Evolutionary conservation across 2,888 invertebrate genomes (phyloP).

Genomic region (Hypercompe scribonia): DNA sequence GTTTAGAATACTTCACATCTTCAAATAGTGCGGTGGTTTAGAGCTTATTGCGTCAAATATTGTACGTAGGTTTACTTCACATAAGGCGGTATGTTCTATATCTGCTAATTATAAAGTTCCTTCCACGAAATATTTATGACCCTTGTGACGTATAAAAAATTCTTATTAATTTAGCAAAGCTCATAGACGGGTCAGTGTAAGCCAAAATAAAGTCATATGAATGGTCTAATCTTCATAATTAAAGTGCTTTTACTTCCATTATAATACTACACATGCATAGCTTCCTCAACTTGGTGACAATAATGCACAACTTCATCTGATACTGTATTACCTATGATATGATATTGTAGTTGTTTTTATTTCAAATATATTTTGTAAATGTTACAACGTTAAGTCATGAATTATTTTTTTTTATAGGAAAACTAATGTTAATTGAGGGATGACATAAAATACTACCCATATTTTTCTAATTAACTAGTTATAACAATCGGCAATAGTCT

Average conservation of each 20-base stretch:
- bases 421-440: neutral
- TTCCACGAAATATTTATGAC: neutral
- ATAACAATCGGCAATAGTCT: slow-evolving; percentile 19
- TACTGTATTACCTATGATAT: no score
- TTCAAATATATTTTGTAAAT: no score
- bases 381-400: no score
- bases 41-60: neutral
- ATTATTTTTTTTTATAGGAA: no score
- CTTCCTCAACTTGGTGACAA: neutral
- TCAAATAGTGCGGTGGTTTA: neutral
- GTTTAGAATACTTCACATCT: slow-evolving; percentile 46
- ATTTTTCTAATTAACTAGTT: slow-evolving; percentile 9
- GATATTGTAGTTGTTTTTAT: no score
- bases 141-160: neutral
- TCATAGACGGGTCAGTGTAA: slow-evolving; percentile 59
- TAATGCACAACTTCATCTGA: neutral
- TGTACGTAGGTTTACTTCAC: neutral
- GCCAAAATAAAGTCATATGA: slow-evolving; percentile 65
- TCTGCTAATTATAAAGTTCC: neutral
- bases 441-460: neutral
- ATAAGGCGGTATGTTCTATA: neutral
- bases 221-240: slow-evolving; percentile 65
- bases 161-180: slow-evolving; percentile 60
- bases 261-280: slow-evolving; percentile 14
- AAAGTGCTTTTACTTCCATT: slow-evolving; percentile 27